Base-by-base conservation (phyloP, 2,888 invertebrate species). In the Sphaeridia pumilis region DNA sequence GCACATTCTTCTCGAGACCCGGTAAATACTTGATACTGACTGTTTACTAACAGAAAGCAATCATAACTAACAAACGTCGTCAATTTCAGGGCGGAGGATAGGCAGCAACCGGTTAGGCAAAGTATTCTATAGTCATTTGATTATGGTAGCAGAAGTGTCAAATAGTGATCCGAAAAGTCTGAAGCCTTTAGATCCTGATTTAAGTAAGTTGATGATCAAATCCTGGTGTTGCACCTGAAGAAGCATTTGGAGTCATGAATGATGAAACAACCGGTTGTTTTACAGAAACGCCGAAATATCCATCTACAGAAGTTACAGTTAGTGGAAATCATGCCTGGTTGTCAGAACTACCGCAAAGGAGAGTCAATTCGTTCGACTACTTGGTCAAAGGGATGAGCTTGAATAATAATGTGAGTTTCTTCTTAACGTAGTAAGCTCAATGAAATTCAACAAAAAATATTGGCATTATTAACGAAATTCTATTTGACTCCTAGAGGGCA, bases 1-100 rank as follows among this genome's bases (percentile, higher is more conserved):
- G 58, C 4, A 59, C 57, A 20, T 58, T 58, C 49, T 61, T 63
- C 46, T 56, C 61, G 4, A 52, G 56, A 36, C 60, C 63, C 34
- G 63, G 63, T 63, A 58, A 45, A 21, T 20, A n/a, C 17, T 20
- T 38, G 5, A 38, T 14, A 31, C 31, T 31, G 14, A 31, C 31
- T 31, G 7, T 14, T 31, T 10, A 31, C 14, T 31, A 31, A 31
- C 31, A 7, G 14, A 31, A 31, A 7, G 14, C 14, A 31, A 10
- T 7, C 31, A 10, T 31, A 31, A 31, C 14, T 31, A 10, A 10
- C 14, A 14, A 10, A 31, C 31, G 31, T 10, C 14, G 31, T 10
- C n/a, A 14, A 34, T 41, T 53, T 25, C 28, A 63, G 63, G 63
- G 21, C 56, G 63, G 7, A 45, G 46, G 43, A 56, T 61, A 25